Base-by-base conservation (phyloP, 2,797 vertebrate species). In the Coreius guichenoti region DNA sequence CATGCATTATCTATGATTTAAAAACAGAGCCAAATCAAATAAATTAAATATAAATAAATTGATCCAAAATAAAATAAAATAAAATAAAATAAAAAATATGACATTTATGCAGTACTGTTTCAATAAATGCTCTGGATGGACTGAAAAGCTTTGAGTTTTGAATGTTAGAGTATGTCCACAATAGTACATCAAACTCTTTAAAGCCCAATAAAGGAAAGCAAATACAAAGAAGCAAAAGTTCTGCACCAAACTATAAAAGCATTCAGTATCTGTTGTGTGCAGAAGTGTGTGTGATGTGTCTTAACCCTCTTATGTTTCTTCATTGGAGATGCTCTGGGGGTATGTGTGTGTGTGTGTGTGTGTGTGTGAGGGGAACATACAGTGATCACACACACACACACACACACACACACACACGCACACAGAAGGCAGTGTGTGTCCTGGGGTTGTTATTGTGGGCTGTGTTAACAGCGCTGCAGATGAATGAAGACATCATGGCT, bases 401-500 rank as follows among this genome's bases (percentile, higher is more conserved):
- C 29, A 6, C 45, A 8, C 19, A 54, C 51, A 58, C 13, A 29
- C 7, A 8, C 3, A 54, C 9, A n/a, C 5, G 3, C 4, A 8
- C 0, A 39, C 19, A 26, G 21, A 33, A 14, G 49, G 13, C 80
- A 73, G 81, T 90, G 87, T 88, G 89, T 88, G 90, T 89, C 92
- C 91, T 90, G 91, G 51, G 51, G 69, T 63, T 72, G 63, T 69
- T 69, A 90, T 89, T 49, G 63, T 45, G 58, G 47, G 47, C 56
- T 33, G 56, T 47, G 91, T 91, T 92, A 91, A 90, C 91, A 89
- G 88, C 92, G 88, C 90, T 90, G 81, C 86, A 88, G 91, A 92
- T 89, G 85, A 93, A 93, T 92, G 89, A 94, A 91, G 90, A 90
- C 85, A 89, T 89, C 75, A 85, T 89, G 88, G 90, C 89, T 87